Percentiles rank a stretch among this genome's conserved stretches.
phyloP scores from a whole-genome alignment of 1,140 invertebrate species.

The Macrocentrus cingulum region DNA sequence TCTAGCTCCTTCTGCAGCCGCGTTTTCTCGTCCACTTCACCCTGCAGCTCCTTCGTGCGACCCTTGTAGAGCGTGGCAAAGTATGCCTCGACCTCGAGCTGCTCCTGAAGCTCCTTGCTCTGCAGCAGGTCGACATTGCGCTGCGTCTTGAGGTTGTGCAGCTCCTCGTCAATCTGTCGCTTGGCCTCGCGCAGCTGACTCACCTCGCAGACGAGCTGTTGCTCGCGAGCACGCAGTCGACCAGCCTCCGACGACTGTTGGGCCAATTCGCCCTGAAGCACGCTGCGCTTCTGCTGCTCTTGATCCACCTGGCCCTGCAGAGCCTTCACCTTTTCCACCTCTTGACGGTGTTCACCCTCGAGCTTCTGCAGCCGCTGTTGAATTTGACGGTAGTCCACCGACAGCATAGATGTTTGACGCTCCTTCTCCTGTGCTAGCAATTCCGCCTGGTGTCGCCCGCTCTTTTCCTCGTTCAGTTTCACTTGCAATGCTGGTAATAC shows the following conservation, averaged over 20 bases:
- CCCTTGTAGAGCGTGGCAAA: slow-evolving; percentile 93
- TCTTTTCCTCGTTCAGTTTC: slow-evolving; percentile 89
- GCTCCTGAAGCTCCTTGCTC: slow-evolving; percentile 91
- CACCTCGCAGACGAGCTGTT: slow-evolving; percentile 74
- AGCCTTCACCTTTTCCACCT: slow-evolving; percentile 83
- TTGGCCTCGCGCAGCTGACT: slow-evolving; percentile 71
- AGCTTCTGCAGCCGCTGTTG: slow-evolving; percentile 86
- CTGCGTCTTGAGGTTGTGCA: slow-evolving; percentile 75
- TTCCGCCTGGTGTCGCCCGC: slow-evolving; percentile 79
- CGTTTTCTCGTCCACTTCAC: slow-evolving; percentile 81
- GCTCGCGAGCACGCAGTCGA: slow-evolving; percentile 73
- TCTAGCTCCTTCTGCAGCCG: slow-evolving; percentile 78
- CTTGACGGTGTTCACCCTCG: slow-evolving; percentile 85
- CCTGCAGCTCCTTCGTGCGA: slow-evolving; percentile 84
- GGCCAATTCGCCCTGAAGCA: slow-evolving; percentile 74
- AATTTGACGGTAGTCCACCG: slow-evolving; percentile 89
- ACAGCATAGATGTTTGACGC: slow-evolving; percentile 89
- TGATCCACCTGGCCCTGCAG: slow-evolving; percentile 85
- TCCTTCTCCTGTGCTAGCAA: slow-evolving; percentile 86
- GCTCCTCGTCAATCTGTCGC: slow-evolving; percentile 75
- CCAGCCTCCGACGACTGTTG: slow-evolving; percentile 72
- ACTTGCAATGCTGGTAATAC: slow-evolving; percentile 74
- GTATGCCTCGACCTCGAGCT: slow-evolving; percentile 90
- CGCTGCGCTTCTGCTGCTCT: slow-evolving; percentile 78
- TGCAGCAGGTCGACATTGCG: slow-evolving; percentile 75